Base-by-base conservation (phyloP, 2,888 invertebrate species). In the Phortica okadai region DNA sequence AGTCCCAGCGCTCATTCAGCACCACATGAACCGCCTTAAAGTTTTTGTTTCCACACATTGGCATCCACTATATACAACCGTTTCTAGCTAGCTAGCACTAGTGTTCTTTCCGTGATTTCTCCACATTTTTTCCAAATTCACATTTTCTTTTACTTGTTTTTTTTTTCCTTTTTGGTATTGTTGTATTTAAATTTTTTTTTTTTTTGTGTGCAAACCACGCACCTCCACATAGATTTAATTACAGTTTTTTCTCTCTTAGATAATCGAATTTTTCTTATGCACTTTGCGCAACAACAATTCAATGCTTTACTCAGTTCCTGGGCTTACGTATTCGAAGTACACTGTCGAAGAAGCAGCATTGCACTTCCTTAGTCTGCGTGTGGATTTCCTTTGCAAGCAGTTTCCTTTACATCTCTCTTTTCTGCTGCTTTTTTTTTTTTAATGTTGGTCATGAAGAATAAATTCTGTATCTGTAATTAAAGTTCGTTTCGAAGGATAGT, bases 91-190 rank as follows among this genome's bases (percentile, higher is more conserved):
- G 21, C 21, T 83, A 84, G 89, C 88, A 89, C 89, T 89, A 89
- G 90, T 89, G 90, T 90, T 84, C 87, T 90, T 88, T 89, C 86
- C 88, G 88, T 88, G 89, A 87, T 88, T 89, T 89, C 83, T 82
- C 85, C 83, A 86, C 86, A 84, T 74, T 79, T 84, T 78, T 79
- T 75, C 73, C 50, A 45, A 70, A n/a, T 73, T 56, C 41, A 73
- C 56, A 59, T 73, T 59, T 62, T 62, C 59, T 73, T 59, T 45
- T 42, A 42, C 56, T 50, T 21, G 21, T 59, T 59, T 42, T 33
- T 67, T 67, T 73, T 21, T 59, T 33, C 25, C 44, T 21, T 16
- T 10, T 42, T 62, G 54, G 50, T n/a, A 33, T 77, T 76, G 21
- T 72, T 74, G 76, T 54, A n/a, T 74, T 69, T 41, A 16, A 33